Percentiles rank a stretch among this genome's conserved stretches.
Evolutionary conservation across 2,797 vertebrate species (phyloP).

Genomic region (Spinus olivaceus): DNA sequence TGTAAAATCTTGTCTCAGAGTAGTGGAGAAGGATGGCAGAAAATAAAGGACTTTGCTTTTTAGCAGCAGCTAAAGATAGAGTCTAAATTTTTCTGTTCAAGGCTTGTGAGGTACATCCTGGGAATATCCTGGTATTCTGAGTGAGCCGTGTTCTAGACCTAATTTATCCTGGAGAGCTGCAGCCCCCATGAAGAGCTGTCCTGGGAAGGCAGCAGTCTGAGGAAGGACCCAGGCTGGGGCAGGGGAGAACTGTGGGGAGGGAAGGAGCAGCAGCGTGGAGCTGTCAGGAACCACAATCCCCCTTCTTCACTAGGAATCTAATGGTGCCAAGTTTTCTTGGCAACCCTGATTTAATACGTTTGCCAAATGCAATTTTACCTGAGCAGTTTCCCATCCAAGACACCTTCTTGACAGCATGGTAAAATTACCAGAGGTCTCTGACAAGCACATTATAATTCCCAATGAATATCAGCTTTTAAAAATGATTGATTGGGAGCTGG

Average conservation of each 20-base stretch:
- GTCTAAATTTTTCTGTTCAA: not conserved
- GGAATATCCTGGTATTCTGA: not conserved
- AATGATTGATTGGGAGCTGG: not conserved
- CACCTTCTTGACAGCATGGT: not conserved
- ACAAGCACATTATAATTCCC: not conserved
- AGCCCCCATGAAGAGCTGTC: not conserved
- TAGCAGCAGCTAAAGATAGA: not conserved
- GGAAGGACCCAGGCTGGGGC: not conserved
- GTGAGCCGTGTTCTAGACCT: not conserved
- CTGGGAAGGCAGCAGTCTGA: not conserved
- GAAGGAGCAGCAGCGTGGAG: not conserved
- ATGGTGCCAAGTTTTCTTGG: not conserved
- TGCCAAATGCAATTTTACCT: slow-evolving; percentile 6
- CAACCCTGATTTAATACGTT: not conserved
- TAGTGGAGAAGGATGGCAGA: not conserved
- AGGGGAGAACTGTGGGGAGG: not conserved
- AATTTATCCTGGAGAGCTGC: not conserved
- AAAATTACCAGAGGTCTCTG: not conserved
- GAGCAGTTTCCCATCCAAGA: not conserved
- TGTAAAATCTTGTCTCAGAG: not conserved
- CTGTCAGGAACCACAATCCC: not conserved
- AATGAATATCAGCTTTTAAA: not conserved
- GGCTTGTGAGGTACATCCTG: not conserved
- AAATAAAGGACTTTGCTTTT: not conserved
- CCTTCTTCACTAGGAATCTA: not conserved